Evolutionary conservation across 2,888 invertebrate species (phyloP).

Genomic region (Bellardia bayeri): DNA sequence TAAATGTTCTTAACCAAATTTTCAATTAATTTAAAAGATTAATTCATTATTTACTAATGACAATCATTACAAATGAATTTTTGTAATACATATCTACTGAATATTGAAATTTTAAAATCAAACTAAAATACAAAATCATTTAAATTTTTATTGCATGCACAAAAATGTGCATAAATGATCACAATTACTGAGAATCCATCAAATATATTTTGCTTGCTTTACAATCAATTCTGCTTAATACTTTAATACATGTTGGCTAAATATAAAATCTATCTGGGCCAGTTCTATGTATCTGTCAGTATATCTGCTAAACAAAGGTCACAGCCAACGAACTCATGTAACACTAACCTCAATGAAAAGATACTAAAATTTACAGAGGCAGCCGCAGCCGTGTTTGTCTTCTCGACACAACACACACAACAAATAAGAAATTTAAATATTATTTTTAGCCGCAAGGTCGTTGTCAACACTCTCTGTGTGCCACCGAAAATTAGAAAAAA

Average conservation of each 20-base stretch:
- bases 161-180: background rate
- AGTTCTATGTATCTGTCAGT: conserved; percentile 48
- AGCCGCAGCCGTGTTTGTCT: conserved; percentile 7
- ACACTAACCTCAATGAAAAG: conserved; percentile 64
- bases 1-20: background rate
- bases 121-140: too few species aligned
- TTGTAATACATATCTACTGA: too few species aligned
- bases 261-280: conserved; percentile 64
- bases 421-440: conserved; percentile 40
- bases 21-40: background rate
- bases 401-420: conserved; percentile 12
- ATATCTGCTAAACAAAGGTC: conserved; percentile 64
- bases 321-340: conserved; percentile 73
- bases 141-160: background rate
- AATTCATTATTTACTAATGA: too few species aligned
- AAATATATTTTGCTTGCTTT: background rate
- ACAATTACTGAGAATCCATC: conserved; percentile 11
- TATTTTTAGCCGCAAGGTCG: conserved; percentile 75
- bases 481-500: conserved; percentile 15
- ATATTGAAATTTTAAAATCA: too few species aligned
- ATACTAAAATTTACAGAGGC: conserved; percentile 20
- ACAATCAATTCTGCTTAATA: conserved; percentile 20
- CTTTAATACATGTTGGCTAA: conserved; percentile 38
- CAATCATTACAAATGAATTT: too few species aligned
- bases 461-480: conserved; percentile 51